Conservation (phyloP, 2,888 invertebrate species). For the Drosophila lutescens region DNA sequence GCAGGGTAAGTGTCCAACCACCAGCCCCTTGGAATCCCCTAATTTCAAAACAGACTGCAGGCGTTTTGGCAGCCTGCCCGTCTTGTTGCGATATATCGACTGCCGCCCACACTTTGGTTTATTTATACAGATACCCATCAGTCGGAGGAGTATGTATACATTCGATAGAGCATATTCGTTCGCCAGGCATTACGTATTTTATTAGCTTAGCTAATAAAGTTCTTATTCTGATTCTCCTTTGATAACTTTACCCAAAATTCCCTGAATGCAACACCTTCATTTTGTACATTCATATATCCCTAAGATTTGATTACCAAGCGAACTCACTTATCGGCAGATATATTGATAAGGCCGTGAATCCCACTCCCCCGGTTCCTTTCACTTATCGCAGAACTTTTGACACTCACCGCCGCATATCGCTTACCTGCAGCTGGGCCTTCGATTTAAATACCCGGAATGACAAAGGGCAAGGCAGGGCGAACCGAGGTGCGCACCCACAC, state of each 20-base stretch:
- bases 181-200: no score
- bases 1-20: slow-evolving; percentile 58
- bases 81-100: slow-evolving; percentile 66
- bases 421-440: slow-evolving; percentile 38
- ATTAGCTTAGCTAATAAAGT: no score
- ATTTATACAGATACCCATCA: slow-evolving; percentile 58
- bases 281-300: not conserved
- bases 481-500: slow-evolving; percentile 45
- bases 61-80: slow-evolving; percentile 72
- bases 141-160: not conserved
- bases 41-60: slow-evolving; percentile 53
- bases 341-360: slow-evolving; percentile 8
- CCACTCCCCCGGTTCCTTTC: slow-evolving; percentile 21
- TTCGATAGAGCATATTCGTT: slow-evolving; percentile 4
- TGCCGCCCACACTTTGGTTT: slow-evolving; percentile 65
- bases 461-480: slow-evolving; percentile 56
- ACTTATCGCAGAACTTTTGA: slow-evolving; percentile 48
- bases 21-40: slow-evolving; percentile 13
- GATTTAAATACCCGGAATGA: slow-evolving; percentile 37
- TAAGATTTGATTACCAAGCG: not conserved
- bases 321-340: slow-evolving; percentile 21
- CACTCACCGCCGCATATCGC: slow-evolving; percentile 34
- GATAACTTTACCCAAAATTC: not conserved
- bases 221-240: not conserved
- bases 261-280: not conserved